Conservation (phyloP, 2,888 invertebrate genomes). For the Chironomus riparius region DNA sequence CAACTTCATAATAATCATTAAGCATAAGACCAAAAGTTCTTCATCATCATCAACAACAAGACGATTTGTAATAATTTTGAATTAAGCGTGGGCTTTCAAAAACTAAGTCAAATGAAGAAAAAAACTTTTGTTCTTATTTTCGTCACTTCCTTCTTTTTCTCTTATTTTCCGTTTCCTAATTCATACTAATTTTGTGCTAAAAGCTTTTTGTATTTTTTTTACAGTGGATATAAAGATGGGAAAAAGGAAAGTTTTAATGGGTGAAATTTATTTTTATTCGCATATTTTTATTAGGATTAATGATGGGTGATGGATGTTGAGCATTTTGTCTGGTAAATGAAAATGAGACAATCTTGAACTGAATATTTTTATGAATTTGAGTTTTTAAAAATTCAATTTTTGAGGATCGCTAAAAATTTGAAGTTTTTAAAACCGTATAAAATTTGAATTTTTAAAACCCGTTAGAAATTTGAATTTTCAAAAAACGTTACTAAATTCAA, state of each 20-base stretch:
- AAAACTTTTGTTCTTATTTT: background rate
- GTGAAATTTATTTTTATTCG: background rate
- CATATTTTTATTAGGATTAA: background rate
- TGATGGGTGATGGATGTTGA: too few species aligned
- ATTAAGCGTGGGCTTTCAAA: background rate
- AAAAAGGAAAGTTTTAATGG: background rate
- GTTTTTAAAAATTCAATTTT: too few species aligned
- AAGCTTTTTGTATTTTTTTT: background rate
- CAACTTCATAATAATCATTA: background rate
- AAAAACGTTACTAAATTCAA: too few species aligned
- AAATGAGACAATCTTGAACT: too few species aligned
- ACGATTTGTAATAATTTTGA: too few species aligned
- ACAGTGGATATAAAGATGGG: background rate
- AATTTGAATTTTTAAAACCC: too few species aligned
- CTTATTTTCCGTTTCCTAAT: conserved; percentile 2
- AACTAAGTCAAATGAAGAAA: background rate
- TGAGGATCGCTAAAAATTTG: too few species aligned
- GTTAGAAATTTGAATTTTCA: too few species aligned
- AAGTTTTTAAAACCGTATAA: too few species aligned
- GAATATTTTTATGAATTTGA: too few species aligned
- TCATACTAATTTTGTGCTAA: background rate
- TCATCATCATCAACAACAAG: background rate
- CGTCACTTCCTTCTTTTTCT: background rate
- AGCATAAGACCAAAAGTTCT: background rate
- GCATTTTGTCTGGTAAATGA: too few species aligned